Percentiles rank a stretch among this genome's conserved stretches.
Evolutionary conservation across 92 coral and sea anemone genomes (phyloP).

Genomic region (Pocillopora grandis): DNA sequence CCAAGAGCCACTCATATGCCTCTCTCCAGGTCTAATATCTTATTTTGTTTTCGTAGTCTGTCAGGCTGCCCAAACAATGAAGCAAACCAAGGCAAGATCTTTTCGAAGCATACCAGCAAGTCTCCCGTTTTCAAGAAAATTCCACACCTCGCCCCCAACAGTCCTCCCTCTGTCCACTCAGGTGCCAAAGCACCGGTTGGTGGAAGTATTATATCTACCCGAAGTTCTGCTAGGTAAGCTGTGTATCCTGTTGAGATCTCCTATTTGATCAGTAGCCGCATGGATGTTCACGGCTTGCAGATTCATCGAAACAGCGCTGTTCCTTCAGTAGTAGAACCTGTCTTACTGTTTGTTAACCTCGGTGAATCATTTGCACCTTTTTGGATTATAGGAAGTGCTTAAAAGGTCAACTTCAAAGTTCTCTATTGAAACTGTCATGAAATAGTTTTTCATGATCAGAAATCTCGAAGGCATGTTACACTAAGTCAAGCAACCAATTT

Average conservation of each 20-base stretch:
- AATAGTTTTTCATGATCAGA: too few species aligned
- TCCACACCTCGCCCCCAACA: slow-evolving; percentile 34
- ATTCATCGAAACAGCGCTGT: background rate
- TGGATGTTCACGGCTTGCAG: too few species aligned
- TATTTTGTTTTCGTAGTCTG: slow-evolving; percentile 47
- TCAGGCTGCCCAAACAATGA: slow-evolving; percentile 95
- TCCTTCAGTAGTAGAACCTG: background rate
- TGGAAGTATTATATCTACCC: slow-evolving; percentile 45
- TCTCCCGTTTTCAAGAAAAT: slow-evolving; percentile 34
- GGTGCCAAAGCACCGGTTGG: slow-evolving; percentile 11
- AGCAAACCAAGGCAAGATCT: slow-evolving; percentile 60
- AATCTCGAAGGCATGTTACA: too few species aligned
- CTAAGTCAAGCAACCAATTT: too few species aligned
- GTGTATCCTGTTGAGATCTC: background rate
- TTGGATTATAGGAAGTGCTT: too few species aligned
- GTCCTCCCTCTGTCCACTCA: slow-evolving; percentile 8
- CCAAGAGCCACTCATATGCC: too few species aligned
- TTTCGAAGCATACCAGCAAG: slow-evolving; percentile 33
- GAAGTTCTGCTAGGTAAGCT: slow-evolving; percentile 40
- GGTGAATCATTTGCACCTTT: too few species aligned
- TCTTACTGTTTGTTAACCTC: background rate
- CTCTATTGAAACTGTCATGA: too few species aligned
- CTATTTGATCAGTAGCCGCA: background rate
- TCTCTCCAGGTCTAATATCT: background rate
- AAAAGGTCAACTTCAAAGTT: too few species aligned